Evolutionary conservation across 2,888 invertebrate species (phyloP).

Genomic region (Ptychoptera contaminata): DNA sequence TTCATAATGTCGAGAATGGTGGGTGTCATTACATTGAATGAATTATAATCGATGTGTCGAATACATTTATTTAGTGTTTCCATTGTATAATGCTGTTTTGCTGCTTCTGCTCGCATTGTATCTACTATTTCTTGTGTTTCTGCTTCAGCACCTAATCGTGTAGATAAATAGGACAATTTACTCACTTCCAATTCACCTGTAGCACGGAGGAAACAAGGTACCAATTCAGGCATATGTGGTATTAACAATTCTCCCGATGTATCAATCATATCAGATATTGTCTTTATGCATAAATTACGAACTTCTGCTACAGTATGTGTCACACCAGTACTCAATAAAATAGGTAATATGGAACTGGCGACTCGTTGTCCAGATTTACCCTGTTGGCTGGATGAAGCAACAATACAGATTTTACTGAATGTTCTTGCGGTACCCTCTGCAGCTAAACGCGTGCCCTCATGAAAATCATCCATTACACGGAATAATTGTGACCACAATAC

Average conservation of each 20-base stretch:
- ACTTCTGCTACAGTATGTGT: conserved; percentile 65
- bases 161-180: conserved; percentile 64
- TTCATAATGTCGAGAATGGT: conserved; percentile 68
- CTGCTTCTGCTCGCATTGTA: conserved; percentile 61
- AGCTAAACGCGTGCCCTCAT: conserved; percentile 66
- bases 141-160: conserved; percentile 48
- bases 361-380: conserved; percentile 60
- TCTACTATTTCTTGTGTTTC: conserved; percentile 64
- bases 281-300: conserved; percentile 62
- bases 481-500: conserved; percentile 62
- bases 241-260: conserved; percentile 64
- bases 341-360: conserved; percentile 59
- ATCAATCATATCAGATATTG: conserved; percentile 71
- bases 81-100: conserved; percentile 73
- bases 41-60: conserved; percentile 57
- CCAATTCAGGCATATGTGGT: conserved; percentile 63
- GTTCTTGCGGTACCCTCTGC: conserved; percentile 55
- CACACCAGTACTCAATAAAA: conserved; percentile 65
- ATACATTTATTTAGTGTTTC: conserved; percentile 58
- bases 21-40: conserved; percentile 65
- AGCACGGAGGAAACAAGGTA: conserved; percentile 71
- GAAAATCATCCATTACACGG: conserved; percentile 88
- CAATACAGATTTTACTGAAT: conserved; percentile 50
- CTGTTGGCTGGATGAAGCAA: conserved; percentile 44
- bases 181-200: conserved; percentile 75